These are phyloP conservation scores for Serripes groenlandicus DNA, from an alignment of 2,888 invertebrate species.

Conservation along the genomic window DNA sequence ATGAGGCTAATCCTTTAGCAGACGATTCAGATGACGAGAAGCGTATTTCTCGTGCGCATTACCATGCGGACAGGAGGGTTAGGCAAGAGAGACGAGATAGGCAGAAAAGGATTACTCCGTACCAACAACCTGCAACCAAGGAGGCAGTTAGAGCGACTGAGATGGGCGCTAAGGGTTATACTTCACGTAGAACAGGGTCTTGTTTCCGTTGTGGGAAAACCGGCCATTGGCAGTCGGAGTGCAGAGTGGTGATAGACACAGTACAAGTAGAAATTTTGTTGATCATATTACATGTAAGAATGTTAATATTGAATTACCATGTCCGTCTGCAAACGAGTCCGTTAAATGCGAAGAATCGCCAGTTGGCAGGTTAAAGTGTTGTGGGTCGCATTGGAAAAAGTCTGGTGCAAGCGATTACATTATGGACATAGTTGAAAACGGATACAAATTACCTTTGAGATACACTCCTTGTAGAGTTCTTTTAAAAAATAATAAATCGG, in stretches of 20 bases:
- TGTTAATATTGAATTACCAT: background rate
- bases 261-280: conserved; percentile 15
- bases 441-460: background rate
- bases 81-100: too few relatives aligned
- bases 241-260: background rate
- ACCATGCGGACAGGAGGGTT: too few relatives aligned
- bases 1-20: too few relatives aligned
- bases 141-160: too few relatives aligned
- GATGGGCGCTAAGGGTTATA: too few relatives aligned
- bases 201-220: conserved; percentile 39
- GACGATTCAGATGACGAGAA: too few relatives aligned
- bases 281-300: background rate
- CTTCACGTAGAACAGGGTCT: conserved; percentile 36
- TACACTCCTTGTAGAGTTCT: background rate
- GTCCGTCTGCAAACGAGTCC: background rate
- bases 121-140: too few relatives aligned
- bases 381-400: background rate
- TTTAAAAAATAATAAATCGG: background rate
- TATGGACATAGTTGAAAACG: background rate
- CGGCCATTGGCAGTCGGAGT: conserved; percentile 45
- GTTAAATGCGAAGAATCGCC: conserved; percentile 2
- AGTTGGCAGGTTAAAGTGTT: background rate
- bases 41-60: too few relatives aligned
- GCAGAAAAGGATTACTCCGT: too few relatives aligned
- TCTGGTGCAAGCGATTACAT: background rate